Evolutionary conservation across 35 echinoderm and acorn worm species (phyloP).

Genomic region (Anneissia japonica): DNA sequence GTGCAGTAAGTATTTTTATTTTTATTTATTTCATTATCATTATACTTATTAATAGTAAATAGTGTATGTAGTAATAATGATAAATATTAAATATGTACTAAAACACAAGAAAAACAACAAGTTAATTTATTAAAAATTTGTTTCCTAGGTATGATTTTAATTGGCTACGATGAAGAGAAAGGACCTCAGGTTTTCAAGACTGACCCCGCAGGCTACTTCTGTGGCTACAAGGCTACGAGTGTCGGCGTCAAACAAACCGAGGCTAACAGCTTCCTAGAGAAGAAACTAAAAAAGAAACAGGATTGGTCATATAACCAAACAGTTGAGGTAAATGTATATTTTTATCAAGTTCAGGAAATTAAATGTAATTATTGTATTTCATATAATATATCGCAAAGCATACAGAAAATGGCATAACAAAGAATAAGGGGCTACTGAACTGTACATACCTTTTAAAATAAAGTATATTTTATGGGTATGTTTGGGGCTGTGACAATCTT

Average conservation of each 20-base stretch:
- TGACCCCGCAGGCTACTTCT: conserved; percentile 96
- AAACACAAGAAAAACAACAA: neutral
- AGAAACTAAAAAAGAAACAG: conserved; percentile 97
- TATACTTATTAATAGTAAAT: no score
- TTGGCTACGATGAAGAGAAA: conserved; percentile 82
- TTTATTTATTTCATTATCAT: no score
- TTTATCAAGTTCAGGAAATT: no score
- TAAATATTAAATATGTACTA: neutral
- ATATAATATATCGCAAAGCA: no score
- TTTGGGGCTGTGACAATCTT: no score
- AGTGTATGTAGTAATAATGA: no score
- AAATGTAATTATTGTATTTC: no score
- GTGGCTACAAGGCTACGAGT: conserved; percentile 97
- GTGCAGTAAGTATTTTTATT: conserved; percentile 77
- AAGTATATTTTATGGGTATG: no score
- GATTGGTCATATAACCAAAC: conserved; percentile 87
- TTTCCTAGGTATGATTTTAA: conserved; percentile 72
- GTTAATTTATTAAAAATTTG: no score
- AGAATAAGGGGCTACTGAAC: no score
- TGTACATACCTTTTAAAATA: no score
- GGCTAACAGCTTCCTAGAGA: conserved; percentile 98
- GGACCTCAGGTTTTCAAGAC: conserved; percentile 92
- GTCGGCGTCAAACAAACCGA: conserved; percentile 98
- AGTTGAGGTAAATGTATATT: conserved; percentile 57
- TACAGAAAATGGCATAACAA: no score